Percentiles rank a stretch among this genome's conserved stretches.
Conservation (phyloP, 2,113 vertebrate genomes). For the Eira barbara region DNA sequence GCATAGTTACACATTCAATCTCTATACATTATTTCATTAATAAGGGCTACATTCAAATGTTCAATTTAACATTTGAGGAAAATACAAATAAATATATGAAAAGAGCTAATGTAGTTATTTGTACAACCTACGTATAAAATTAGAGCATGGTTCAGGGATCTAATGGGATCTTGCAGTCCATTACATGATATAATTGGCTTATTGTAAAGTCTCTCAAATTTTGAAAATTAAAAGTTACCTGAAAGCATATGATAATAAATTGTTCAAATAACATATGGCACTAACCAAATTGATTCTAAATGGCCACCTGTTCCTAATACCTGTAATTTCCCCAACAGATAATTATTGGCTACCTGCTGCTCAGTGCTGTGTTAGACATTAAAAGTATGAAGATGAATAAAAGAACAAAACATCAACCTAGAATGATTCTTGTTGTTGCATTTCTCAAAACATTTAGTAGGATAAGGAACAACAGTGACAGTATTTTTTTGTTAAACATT, state of each 20-base stretch:
- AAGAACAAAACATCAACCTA: background rate
- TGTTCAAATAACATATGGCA: background rate
- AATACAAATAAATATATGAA: background rate
- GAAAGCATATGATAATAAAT: background rate
- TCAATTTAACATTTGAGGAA: background rate
- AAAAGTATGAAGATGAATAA: background rate
- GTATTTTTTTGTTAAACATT: background rate
- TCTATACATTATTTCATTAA: background rate
- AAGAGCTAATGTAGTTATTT: background rate
- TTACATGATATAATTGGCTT: background rate
- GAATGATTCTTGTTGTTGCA: background rate
- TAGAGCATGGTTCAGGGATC: background rate
- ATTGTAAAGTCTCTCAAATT: background rate
- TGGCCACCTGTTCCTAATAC: background rate
- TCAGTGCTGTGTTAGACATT: background rate
- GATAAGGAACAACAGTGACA: background rate
- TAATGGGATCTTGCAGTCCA: background rate
- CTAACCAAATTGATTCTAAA: background rate
- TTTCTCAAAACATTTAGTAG: background rate
- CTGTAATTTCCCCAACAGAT: background rate
- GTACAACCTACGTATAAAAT: background rate
- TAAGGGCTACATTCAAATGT: background rate
- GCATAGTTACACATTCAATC: background rate
- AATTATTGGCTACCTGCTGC: background rate
- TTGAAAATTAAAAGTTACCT: conserved; percentile 7